Evolutionary conservation across 1,140 invertebrate genomes (phyloP), one percentile per base, ranked within the genome.

Genomic region (Dufourea novaeangliae): DNA sequence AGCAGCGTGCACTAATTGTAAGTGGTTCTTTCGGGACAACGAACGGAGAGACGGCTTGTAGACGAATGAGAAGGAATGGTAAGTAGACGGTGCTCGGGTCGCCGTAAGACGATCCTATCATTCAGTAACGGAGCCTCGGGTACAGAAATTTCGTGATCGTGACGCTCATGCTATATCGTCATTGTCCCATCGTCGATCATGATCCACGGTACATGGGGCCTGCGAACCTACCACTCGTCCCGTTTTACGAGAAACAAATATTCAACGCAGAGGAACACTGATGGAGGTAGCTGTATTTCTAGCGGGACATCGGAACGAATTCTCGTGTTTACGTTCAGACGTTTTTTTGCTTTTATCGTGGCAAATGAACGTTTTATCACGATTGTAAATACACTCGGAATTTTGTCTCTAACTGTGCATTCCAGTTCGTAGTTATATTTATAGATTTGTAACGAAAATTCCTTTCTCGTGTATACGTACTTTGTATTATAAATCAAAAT

Each of bases 131-230:
- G 90, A 69, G 75, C 56, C 71, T 64, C n/a, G 25, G 62, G 17
- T 79, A 86, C 83, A 84, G 85, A 87, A 88, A 85, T 90, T 90
- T 90, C 88, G 83, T 87, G 90, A 90, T 90, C 88, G 87, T 87
- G 87, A 88, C 83, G 82, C 80, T 80, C 80, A 39, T 77, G 79
- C 82, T 83, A 83, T 83, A 82, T 86, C 67, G 64, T 79, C 71
- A 72, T 71, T 57, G 79, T 79, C 67, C 52, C 56, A 71, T 50
- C 71, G 68, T 86, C 88, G 88, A 91, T 90, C 87, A 89, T 86
- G 87, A 88, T 84, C 85, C 73, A 80, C 69, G 78, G 78, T 84
- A 86, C 82, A 81, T 73, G 61, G 66, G 70, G 75, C 78, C 82
- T 82, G 83, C 79, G 79, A 83, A 57, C 37, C 52, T 56, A 54